Base-by-base conservation (phyloP, 2,797 vertebrate species). In the Chloroceryle amazona region DNA sequence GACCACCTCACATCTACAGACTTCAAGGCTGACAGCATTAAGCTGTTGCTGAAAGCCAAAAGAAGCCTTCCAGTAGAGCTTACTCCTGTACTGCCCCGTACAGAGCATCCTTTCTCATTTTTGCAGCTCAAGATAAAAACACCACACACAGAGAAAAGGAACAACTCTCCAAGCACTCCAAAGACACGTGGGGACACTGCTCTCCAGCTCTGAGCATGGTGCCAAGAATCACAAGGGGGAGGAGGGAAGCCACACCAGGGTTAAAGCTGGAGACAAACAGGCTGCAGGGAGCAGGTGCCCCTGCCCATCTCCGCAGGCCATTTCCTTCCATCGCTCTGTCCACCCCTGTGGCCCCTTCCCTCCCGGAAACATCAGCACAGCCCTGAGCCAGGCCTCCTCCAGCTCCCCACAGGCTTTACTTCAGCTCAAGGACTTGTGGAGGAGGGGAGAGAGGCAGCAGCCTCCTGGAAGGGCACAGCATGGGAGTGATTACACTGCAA, bases 241-340 rank as follows among this genome's bases (percentile, higher is more conserved):
- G 31, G 54, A 86, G 66, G 66, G 63, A 89, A 93, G 78, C 63
- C 82, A 35, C 1, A 4, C 41, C 0, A 0, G 52, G 46, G 61
- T 92, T 93, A 87, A 94, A 89, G 78, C 74, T 4, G 9, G 58
- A 96, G 81, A 87, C 87, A 90, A 87, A 93, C 55, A 93, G 67
- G 67, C 94, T 8, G 78, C 17, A 61, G 81, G 86, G 96, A 97
- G 67, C 76, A 12, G 57, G 67, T 7, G 6, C 65, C 89, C 78
- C 96, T 93, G 95, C 93, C 88, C 73, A 73, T 62, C 63, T 1
- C 84, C 93, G 67, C 93, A 96, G 94, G 96, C 94, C 35, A 79
- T 73, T 98, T 98, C 98, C 98, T 97, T 65, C 61, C 39, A 96
- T 94, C 97, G 96, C 97, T 89, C 11, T 44, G 75, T 95, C 72